Evolutionary conservation across 2,888 invertebrate species (phyloP).

Genomic region (Charanyca ferruginea): DNA sequence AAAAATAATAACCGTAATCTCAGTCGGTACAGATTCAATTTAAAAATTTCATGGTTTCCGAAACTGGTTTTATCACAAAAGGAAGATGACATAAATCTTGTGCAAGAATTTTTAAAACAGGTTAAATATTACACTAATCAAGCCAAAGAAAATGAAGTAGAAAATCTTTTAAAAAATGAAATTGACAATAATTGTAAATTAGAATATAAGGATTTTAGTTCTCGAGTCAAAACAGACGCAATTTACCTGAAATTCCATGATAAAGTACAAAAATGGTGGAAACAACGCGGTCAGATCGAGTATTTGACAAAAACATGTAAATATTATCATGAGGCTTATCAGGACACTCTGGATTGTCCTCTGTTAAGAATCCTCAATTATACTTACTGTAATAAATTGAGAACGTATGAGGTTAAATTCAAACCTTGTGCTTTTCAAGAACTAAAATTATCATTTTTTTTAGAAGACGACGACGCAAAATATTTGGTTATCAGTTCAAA

Average conservation of each 20-base stretch:
- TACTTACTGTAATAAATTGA: slow-evolving; percentile 9
- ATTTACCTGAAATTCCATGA: slow-evolving; percentile 54
- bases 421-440: slow-evolving; percentile 6
- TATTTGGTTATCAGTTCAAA: slow-evolving; percentile 16
- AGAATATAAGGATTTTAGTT: slow-evolving; percentile 2
- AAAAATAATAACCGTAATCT: too few relatives aligned
- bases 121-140: slow-evolving; percentile 58
- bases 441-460: slow-evolving; percentile 7
- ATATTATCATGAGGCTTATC: slow-evolving; percentile 34
- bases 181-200: slow-evolving; percentile 22
- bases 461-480: slow-evolving; percentile 10
- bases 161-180: slow-evolving; percentile 51
- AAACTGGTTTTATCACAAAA: slow-evolving; percentile 21
- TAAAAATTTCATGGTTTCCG: slow-evolving; percentile 36
- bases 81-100: slow-evolving; percentile 22
- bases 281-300: slow-evolving; percentile 13
- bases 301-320: slow-evolving; percentile 49
- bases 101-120: slow-evolving; percentile 23
- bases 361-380: slow-evolving; percentile 23
- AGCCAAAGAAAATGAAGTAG: slow-evolving; percentile 54
- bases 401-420: slow-evolving; percentile 14
- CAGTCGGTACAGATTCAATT: slow-evolving; percentile 12
- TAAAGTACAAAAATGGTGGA: slow-evolving; percentile 58
- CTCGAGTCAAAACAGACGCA: slow-evolving; percentile 37
- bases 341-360: slow-evolving; percentile 13